phyloP scores from a whole-genome alignment of 2,888 invertebrate species.

The Lepidocyrtoides sp. region DNA sequence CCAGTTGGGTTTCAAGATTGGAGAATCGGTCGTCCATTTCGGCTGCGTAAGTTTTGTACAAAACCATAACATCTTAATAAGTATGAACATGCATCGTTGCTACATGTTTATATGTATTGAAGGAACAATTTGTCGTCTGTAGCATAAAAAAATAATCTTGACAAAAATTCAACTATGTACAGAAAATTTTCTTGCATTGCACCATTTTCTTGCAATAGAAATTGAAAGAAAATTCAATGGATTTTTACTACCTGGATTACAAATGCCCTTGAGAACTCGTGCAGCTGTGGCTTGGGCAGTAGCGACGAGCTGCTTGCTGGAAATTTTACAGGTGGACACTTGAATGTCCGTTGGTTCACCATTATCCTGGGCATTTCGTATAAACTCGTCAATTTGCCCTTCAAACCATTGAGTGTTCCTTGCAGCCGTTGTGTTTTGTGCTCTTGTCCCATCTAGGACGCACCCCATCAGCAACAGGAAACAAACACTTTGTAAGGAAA shows the following conservation, averaged over 20 bases:
- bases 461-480: background rate
- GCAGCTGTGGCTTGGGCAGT: constrained; percentile 87
- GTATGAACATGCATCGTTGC: too few relatives aligned
- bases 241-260: constrained; percentile 86
- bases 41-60: constrained; percentile 83
- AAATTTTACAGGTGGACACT: constrained; percentile 86
- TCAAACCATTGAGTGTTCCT: constrained; percentile 81
- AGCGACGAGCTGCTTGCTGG: constrained; percentile 87
- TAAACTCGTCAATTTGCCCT: constrained; percentile 84
- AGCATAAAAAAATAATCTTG: too few relatives aligned
- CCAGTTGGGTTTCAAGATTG: constrained; percentile 86
- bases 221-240: constrained; percentile 50
- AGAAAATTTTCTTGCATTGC: too few relatives aligned
- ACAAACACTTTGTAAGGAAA: background rate
- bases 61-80: too few relatives aligned
- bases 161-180: too few relatives aligned
- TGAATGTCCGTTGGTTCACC: constrained; percentile 86
- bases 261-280: constrained; percentile 87
- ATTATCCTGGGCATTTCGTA: constrained; percentile 83
- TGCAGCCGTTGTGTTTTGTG: constrained; percentile 36
- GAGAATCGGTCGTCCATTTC: constrained; percentile 86
- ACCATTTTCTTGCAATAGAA: background rate
- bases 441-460: background rate
- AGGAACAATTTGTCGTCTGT: too few relatives aligned
- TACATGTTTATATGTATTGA: too few relatives aligned